Percentiles rank a stretch among this genome's conserved stretches.
Conservation (phyloP, 2,888 invertebrate species). For the Anthophora plumipes region DNA sequence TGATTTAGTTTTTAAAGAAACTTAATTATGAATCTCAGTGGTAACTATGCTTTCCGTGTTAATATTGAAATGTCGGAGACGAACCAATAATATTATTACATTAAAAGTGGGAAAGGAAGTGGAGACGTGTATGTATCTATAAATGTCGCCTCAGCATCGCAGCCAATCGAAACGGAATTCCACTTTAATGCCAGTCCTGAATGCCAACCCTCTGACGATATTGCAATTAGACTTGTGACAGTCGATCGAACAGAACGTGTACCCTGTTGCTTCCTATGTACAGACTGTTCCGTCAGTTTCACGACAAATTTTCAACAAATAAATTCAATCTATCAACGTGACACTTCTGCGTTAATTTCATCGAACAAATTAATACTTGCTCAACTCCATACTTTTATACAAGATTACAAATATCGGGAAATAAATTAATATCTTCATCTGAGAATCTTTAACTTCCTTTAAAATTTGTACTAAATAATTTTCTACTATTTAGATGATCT, state of each 20-base stretch:
- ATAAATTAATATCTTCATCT: no score
- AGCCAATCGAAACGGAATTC: slow-evolving; percentile 68
- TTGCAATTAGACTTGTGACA: slow-evolving; percentile 75
- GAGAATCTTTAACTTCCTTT: no score
- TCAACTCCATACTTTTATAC: background rate
- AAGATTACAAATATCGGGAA: background rate
- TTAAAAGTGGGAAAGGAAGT: slow-evolving; percentile 18
- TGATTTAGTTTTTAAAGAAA: no score
- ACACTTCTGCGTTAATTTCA: background rate
- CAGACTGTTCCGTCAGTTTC: slow-evolving; percentile 24
- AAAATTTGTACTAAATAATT: no score
- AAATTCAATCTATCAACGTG: background rate
- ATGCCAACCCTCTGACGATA: slow-evolving; percentile 67
- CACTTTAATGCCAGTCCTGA: slow-evolving; percentile 68
- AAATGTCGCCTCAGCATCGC: slow-evolving; percentile 42
- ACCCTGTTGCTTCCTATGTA: slow-evolving; percentile 48
- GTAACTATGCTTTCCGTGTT: background rate
- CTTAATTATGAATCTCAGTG: background rate
- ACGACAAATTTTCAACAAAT: background rate
- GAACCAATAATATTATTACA: slow-evolving; percentile 26
- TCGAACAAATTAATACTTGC: background rate
- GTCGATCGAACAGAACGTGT: slow-evolving; percentile 65
- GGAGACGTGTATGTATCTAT: slow-evolving; percentile 29
- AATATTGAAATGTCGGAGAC: slow-evolving; percentile 3
- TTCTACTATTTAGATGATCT: no score